Evolutionary conservation across 2,113 vertebrate species (phyloP).

Genomic region (Pachycephala philippinensis): DNA sequence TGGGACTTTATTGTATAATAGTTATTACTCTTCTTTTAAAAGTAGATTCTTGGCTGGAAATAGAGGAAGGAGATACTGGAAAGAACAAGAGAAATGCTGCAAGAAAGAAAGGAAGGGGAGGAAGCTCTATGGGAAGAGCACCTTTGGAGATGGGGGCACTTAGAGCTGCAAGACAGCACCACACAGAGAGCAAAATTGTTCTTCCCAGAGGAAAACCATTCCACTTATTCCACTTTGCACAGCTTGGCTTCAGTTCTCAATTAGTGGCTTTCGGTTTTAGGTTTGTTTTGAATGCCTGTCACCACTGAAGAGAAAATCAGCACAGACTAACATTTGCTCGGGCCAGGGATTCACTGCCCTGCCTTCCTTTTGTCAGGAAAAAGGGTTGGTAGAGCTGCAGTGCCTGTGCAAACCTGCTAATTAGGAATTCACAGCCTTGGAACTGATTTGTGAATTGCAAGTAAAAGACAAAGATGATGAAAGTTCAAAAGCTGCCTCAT

Average conservation of each 20-base stretch:
- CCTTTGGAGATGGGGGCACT: not conserved
- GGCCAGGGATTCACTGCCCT: not conserved
- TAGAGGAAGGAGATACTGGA: not conserved
- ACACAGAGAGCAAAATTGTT: not conserved
- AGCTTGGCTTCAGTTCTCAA: constrained; percentile 7
- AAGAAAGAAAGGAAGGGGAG: not conserved
- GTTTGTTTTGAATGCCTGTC: constrained; percentile 33
- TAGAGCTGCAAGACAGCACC: not conserved
- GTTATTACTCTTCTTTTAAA: not conserved
- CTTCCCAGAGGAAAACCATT: not conserved
- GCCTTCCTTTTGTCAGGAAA: not conserved
- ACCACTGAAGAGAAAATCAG: not conserved
- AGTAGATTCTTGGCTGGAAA: not conserved
- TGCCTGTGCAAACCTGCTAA: not conserved
- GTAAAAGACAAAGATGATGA: not conserved
- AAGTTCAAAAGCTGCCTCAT: not conserved
- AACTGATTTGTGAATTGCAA: not conserved
- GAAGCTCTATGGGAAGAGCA: not conserved
- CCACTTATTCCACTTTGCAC: not conserved
- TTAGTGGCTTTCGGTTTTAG: constrained; percentile 1
- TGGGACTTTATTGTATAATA: not conserved
- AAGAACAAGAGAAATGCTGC: not conserved
- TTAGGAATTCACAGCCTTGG: not conserved
- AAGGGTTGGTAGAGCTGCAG: not conserved
- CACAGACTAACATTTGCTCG: not conserved